A percentile compares a stretch with the other conserved stretches of the same genome.
These are phyloP conservation scores for Drosophila kikkawai DNA, from an alignment of 1,140 invertebrate genomes.

Conservation along the genomic window DNA sequence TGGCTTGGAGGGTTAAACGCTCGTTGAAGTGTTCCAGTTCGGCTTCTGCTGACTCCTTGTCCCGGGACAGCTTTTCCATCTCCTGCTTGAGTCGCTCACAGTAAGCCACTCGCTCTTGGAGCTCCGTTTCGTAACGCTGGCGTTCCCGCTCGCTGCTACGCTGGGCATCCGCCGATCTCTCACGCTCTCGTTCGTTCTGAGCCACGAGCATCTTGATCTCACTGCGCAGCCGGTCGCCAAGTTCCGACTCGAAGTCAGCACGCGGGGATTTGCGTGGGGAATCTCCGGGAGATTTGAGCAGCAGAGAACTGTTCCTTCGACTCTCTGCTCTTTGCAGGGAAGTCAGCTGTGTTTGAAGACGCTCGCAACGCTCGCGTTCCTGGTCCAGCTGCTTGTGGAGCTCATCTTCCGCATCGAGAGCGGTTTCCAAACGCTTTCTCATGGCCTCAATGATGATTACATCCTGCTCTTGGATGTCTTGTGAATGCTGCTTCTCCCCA, in stretches of 20 bases:
- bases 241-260: constrained; percentile 84
- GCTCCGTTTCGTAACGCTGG: constrained; percentile 86
- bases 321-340: constrained; percentile 75
- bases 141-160: constrained; percentile 85
- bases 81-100: constrained; percentile 86
- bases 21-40: constrained; percentile 83
- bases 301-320: constrained; percentile 64
- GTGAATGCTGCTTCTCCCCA: constrained; percentile 85
- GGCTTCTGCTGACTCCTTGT: constrained; percentile 74
- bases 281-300: constrained; percentile 75
- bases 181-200: constrained; percentile 86
- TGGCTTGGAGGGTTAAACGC: constrained; percentile 71
- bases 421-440: constrained; percentile 87
- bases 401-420: constrained; percentile 88
- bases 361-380: constrained; percentile 86
- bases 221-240: constrained; percentile 85
- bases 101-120: constrained; percentile 86
- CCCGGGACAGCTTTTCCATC: constrained; percentile 76
- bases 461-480: constrained; percentile 87
- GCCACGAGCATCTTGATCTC: constrained; percentile 86
- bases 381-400: constrained; percentile 87
- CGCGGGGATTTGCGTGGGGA: constrained; percentile 76
- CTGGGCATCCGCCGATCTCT: constrained; percentile 85
- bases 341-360: constrained; percentile 85
- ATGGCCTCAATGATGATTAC: constrained; percentile 88